Evolutionary conservation across 2,888 invertebrate genomes (phyloP).

Genomic region (Monoplex corrugatus): DNA sequence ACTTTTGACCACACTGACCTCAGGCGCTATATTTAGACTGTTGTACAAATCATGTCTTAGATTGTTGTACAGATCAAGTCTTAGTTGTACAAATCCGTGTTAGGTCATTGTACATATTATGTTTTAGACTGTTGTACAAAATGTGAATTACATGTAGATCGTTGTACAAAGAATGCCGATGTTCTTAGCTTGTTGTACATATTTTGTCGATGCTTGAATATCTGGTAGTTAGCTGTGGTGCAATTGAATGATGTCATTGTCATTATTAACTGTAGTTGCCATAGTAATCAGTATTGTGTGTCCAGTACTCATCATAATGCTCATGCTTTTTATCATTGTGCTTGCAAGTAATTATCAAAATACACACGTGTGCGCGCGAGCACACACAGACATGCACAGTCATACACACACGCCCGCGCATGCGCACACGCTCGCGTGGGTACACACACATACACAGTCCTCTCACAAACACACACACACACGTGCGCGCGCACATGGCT

Average conservation of each 20-base stretch:
- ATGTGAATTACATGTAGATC: not conserved
- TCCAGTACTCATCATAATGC: not conserved
- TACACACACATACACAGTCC: too few species aligned
- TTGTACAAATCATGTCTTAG: not conserved
- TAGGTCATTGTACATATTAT: not conserved
- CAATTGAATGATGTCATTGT: not conserved
- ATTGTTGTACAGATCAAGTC: not conserved
- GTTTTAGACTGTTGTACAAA: not conserved
- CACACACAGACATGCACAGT: not conserved
- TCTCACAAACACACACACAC: too few species aligned
- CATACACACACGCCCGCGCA: too few species aligned
- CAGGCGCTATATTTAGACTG: not conserved
- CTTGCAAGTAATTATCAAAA: not conserved
- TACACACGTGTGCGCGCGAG: not conserved
- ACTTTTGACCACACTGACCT: conserved; percentile 19
- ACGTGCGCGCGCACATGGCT: too few species aligned
- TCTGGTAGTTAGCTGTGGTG: not conserved
- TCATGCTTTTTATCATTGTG: not conserved
- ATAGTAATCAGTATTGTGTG: not conserved
- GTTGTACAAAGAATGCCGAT: not conserved
- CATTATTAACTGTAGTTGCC: not conserved
- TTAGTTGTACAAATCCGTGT: too few species aligned
- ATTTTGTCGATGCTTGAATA: not conserved
- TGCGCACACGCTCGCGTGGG: too few species aligned
- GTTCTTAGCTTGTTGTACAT: not conserved